Evolutionary conservation across 2,888 invertebrate species (phyloP), one percentile per base, ranked within the genome.

Genomic region (Lasioglossum vierecki): DNA sequence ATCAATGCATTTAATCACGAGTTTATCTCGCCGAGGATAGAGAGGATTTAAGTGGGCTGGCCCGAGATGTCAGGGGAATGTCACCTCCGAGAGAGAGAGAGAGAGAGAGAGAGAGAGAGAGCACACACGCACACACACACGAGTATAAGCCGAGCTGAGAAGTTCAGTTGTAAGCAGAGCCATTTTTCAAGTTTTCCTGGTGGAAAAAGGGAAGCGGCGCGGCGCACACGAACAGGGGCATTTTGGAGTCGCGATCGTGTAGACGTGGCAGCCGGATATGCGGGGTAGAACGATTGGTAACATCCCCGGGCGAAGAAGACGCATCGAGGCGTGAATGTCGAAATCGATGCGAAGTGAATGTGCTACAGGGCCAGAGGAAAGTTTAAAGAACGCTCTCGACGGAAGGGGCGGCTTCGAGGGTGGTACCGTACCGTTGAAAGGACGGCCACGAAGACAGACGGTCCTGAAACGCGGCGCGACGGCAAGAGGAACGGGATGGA

Each of bases 311-410:
- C 84, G 90, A 84, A 78, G 76, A 82, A 85, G 83, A 89, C 77
- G 83, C 86, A 86, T 87, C 89, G 89, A 88, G 80, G 88, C 91
- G 89, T 90, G 89, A 90, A 88, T 80, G 81, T 81, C 82, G 86
- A 88, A 90, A 90, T 90, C 88, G 90, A 90, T 90, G 89, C 80
- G 83, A 90, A 85, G 80, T 80, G 88, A 89, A 84, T 53, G 53
- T 78, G 84, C 73, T 80, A 84, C 78, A 78, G 84, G 81, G 81
- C 76, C 85, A 71, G 82, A 79, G 82, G 85, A 88, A 90, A 90
- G 86, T 88, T 90, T 90, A 88, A 90, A 88, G 89, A 88, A 90
- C 83, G 72, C 66, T 86, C 74, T 83, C 82, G 83, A 83, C 84
- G 85, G 81, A 82, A 88, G 86, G 82, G 84, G 83, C 76, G 88